Evolutionary conservation across 1,140 invertebrate species (phyloP), one percentile per base, ranked within the genome.

Genomic region (Dendrolimus punctatus): DNA sequence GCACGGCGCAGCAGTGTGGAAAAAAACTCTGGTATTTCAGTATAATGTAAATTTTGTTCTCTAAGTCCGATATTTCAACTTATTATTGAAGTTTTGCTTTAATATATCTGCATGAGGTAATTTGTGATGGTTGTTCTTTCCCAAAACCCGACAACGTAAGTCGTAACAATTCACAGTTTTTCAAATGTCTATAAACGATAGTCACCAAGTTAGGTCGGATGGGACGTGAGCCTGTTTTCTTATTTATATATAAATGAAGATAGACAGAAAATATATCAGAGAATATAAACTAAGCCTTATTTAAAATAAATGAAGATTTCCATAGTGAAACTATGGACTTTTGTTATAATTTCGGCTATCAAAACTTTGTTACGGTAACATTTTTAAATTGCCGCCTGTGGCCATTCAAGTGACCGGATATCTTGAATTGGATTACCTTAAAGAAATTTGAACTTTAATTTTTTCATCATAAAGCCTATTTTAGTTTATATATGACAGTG

Each of bases 331-430:
- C 39, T 45, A 5, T 51, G 45, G 6, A 40, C 37, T 44, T 45
- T 51, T 51, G 8, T 42, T 69, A 67, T 77, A 79, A 79, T 68
- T 72, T 68, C 57, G 68, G 58, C 72, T 70, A 71, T 79, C 71
- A 72, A 72, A 70, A 61, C 64, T 67, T 71, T 58, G 58, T 63
- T 64, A 65, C 54, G 68, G 55, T 58, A 64, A 75, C 68, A 73
- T 78, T 76, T 71, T 80, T 75, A 78, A 78, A 76, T 75, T 72
- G 69, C 53, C 60, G 80, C 80, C 78, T 67, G 51, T 58, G 71
- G 80, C 73, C 45, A 67, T 71, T 62, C 64, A 58, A 58, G 60
- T 73, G 68, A 72, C 76, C 77, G 77, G 75, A 82, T 74, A 73
- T 70, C 46, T 57, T 73, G 67, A 64, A 48, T 59, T 57, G 44